Percentiles rank a stretch among this genome's conserved stretches.
phyloP scores from a whole-genome alignment of 2,113 vertebrate species.

The Vombatus ursinus region DNA sequence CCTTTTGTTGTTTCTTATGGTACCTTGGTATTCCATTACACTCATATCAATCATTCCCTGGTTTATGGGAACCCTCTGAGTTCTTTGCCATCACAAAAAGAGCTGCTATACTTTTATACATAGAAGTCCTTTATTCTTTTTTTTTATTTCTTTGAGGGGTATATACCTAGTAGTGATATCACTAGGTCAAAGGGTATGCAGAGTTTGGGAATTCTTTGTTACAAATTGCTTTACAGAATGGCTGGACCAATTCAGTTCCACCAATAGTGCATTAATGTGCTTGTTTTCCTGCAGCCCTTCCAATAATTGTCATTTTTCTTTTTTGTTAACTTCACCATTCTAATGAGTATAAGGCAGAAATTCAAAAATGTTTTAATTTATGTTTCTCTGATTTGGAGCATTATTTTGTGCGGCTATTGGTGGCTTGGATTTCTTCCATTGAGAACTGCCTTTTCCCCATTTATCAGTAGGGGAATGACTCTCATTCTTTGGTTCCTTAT shows the following conservation, averaged over 20 bases:
- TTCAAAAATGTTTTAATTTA: not conserved
- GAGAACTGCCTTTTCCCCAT: not conserved
- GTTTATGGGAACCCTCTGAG: not conserved
- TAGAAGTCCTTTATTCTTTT: not conserved
- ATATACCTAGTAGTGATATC: not conserved
- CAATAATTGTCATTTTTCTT: not conserved
- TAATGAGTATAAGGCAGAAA: not conserved
- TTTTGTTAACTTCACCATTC: not conserved
- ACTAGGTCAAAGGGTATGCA: not conserved
- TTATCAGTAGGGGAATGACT: not conserved
- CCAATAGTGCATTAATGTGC: too few relatives aligned
- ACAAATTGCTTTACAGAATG: too few relatives aligned
- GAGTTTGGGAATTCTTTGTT: not conserved
- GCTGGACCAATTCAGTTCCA: too few relatives aligned
- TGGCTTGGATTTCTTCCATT: not conserved
- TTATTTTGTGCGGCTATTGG: not conserved
- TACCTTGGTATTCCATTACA: not conserved
- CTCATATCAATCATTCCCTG: not conserved
- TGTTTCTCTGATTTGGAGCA: not conserved
- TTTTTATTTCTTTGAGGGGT: not conserved
- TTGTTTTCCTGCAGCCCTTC: too few relatives aligned
- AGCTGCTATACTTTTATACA: too few relatives aligned
- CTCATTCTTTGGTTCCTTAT: not conserved
- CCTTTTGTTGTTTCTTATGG: not conserved
- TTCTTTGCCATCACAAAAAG: not conserved